Evolutionary conservation across 1,140 invertebrate species (phyloP).

Genomic region (Neodiprion lecontei): DNA sequence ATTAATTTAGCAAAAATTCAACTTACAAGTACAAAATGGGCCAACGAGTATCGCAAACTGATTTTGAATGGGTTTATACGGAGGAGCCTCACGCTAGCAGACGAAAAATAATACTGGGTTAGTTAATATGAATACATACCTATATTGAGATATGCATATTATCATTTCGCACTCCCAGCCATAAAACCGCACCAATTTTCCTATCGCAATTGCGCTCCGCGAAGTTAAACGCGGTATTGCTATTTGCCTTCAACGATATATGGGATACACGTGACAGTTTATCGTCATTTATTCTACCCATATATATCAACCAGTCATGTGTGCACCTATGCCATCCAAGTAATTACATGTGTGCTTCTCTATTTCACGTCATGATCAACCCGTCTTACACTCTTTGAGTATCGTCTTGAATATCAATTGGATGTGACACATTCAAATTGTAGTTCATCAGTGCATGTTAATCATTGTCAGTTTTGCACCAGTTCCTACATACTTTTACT

Average conservation of each 20-base stretch:
- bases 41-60: constrained; percentile 81
- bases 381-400: neutral
- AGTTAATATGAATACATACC: constrained; percentile 45
- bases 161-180: neutral
- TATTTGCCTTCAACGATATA: neutral
- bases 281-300: neutral
- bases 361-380: constrained; percentile 2
- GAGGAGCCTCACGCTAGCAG: constrained; percentile 98
- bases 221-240: no score
- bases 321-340: neutral
- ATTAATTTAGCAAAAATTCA: no score
- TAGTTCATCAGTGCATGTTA: no score
- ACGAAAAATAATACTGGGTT: constrained; percentile 92
- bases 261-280: neutral
- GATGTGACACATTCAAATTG: no score
- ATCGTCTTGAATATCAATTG: neutral
- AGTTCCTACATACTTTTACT: constrained; percentile 5
- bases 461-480: neutral
- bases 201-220: neutral
- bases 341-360: neutral
- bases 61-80: constrained; percentile 96
- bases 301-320: neutral
- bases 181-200: neutral
- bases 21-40: constrained; percentile 70
- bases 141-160: neutral